Conservation (phyloP, 1,140 invertebrate species). For the Drosophila kanapiae region DNA sequence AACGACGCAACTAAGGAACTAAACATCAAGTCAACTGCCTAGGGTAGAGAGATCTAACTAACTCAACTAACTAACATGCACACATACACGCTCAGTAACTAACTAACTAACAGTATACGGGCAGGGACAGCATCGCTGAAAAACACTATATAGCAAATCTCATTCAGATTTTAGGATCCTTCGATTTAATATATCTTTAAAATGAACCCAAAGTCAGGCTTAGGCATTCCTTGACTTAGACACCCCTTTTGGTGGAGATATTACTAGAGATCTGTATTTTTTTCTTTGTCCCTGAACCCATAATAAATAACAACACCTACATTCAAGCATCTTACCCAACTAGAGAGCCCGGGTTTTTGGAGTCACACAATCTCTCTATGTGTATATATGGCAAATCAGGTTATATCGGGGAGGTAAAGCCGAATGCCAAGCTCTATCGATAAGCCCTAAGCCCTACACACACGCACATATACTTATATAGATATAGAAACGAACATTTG, state of each 20-base stretch:
- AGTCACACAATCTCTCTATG: background rate
- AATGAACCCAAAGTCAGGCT: background rate
- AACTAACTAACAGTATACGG: constrained; percentile 43
- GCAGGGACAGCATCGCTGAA: background rate
- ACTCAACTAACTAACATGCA: constrained; percentile 46
- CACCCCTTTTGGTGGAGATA: background rate
- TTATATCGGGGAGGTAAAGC: constrained; percentile 26
- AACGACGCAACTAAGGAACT: constrained; percentile 45
- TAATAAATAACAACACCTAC: constrained; percentile 45
- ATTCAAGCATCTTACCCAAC: constrained; percentile 17
- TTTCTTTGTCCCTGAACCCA: background rate
- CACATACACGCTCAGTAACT: constrained; percentile 40
- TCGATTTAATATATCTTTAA: too few relatives aligned
- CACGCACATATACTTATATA: constrained; percentile 51
- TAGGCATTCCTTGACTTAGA: too few relatives aligned
- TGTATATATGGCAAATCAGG: constrained; percentile 21
- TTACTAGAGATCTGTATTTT: background rate
- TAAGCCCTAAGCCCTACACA: constrained; percentile 42
- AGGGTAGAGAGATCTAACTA: constrained; percentile 50
- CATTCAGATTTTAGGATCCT: background rate
- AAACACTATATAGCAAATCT: background rate
- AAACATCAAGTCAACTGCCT: constrained; percentile 41
- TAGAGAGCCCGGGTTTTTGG: background rate
- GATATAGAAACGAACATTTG: constrained; percentile 44
- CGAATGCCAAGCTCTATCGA: constrained; percentile 40